Percentiles rank a stretch among this genome's conserved stretches.
Evolutionary conservation across 2,888 invertebrate genomes (phyloP).

Genomic region (Ommatoiulus sabulosus): DNA sequence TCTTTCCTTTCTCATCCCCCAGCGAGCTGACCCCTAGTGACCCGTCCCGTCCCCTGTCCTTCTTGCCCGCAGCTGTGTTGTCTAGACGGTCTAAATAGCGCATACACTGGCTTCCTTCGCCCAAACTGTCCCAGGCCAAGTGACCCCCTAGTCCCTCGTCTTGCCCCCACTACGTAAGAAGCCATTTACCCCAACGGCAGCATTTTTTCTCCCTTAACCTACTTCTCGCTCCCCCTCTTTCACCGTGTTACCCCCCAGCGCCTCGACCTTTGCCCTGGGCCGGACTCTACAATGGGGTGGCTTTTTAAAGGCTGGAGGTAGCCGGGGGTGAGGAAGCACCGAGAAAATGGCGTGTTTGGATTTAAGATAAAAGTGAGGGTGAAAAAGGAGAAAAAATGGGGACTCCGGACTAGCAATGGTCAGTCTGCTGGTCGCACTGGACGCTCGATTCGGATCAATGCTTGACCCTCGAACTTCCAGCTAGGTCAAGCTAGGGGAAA

Average conservation of each 20-base stretch:
- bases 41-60: slow-evolving; percentile 56
- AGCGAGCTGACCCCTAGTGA: slow-evolving; percentile 51
- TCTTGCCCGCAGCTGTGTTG: slow-evolving; percentile 57
- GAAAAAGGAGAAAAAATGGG: background rate
- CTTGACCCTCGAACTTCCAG: background rate
- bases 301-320: slow-evolving; percentile 32
- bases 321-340: slow-evolving; percentile 23
- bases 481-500: background rate
- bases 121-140: slow-evolving; percentile 47
- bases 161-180: slow-evolving; percentile 21
- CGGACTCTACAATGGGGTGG: slow-evolving; percentile 40
- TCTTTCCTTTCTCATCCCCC: slow-evolving; percentile 41
- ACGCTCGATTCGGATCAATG: background rate
- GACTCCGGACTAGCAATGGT: background rate
- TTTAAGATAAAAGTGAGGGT: slow-evolving; percentile 35
- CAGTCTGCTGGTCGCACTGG: slow-evolving; percentile 12
- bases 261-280: slow-evolving; percentile 42
- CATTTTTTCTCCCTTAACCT: slow-evolving; percentile 42
- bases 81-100: slow-evolving; percentile 55
- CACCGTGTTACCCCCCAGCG: background rate
- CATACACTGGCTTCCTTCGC: slow-evolving; percentile 9
- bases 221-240: slow-evolving; percentile 38
- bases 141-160: slow-evolving; percentile 49
- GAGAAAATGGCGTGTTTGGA: slow-evolving; percentile 46
- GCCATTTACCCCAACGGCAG: slow-evolving; percentile 37